Conservation (phyloP, 2,888 invertebrate genomes). For the Hemistola chrysoprasaria region DNA sequence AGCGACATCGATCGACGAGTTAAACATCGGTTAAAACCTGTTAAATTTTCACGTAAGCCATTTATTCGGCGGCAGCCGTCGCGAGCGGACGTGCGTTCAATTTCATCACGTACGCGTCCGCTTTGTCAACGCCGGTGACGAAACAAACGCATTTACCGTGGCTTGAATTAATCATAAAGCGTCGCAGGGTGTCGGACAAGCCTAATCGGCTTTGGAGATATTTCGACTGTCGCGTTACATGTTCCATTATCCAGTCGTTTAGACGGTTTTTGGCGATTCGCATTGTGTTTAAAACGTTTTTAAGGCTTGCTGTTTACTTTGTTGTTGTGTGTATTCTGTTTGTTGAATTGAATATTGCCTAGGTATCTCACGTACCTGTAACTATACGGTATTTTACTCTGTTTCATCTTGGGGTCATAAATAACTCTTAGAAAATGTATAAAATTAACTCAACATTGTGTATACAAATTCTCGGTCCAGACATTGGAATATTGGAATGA, state of each 20-base stretch:
- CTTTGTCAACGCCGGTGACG: slow-evolving; percentile 38
- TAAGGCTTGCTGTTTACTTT: not conserved
- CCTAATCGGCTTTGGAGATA: slow-evolving; percentile 24
- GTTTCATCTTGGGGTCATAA: too few species aligned
- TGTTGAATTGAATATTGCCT: too few species aligned
- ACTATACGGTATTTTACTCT: too few species aligned
- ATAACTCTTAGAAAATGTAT: too few species aligned
- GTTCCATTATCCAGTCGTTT: slow-evolving; percentile 11
- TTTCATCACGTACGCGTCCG: slow-evolving; percentile 37
- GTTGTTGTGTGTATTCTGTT: not conserved
- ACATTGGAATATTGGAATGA: too few species aligned
- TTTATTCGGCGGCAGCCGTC: slow-evolving; percentile 25
- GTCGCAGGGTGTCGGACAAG: slow-evolving; percentile 29
- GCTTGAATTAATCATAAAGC: slow-evolving; percentile 40
- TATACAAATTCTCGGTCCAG: too few species aligned
- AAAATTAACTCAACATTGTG: too few species aligned
- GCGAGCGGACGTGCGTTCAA: slow-evolving; percentile 32
- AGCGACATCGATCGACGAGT: slow-evolving; percentile 22
- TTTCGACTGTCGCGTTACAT: slow-evolving; percentile 16
- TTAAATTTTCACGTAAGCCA: slow-evolving; percentile 30
- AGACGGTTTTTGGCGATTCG: slow-evolving; percentile 11
- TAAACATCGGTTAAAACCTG: slow-evolving; percentile 21
- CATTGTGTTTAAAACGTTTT: slow-evolving; percentile 3
- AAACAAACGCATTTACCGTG: slow-evolving; percentile 44
- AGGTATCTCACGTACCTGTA: too few species aligned